phyloP scores from a whole-genome alignment of 1,140 invertebrate genomes.

The Aphidius gifuensis region DNA sequence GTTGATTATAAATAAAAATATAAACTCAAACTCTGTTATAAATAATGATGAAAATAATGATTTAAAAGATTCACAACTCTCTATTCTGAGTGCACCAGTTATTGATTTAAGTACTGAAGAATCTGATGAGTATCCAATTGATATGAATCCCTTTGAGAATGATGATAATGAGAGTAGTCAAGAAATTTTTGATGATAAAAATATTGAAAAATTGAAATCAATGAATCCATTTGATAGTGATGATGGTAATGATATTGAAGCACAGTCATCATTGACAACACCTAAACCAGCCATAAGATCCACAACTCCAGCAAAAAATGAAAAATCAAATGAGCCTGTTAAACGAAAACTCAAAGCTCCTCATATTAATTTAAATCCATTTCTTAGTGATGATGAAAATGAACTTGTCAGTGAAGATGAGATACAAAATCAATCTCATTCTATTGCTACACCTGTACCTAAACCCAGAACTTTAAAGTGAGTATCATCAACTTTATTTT shows the following conservation, averaged over 20 bases:
- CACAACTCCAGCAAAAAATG: conserved; percentile 17
- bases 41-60: not conserved
- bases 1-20: not conserved
- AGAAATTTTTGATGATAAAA: conserved; percentile 32
- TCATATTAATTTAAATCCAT: conserved; percentile 62
- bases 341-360: conserved; percentile 50
- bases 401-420: conserved; percentile 48
- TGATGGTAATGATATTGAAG: conserved; percentile 55
- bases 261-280: conserved; percentile 37
- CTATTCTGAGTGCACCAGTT: conserved; percentile 19
- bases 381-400: conserved; percentile 66
- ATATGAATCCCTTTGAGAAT: conserved; percentile 75
- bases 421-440: conserved; percentile 16
- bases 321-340: conserved; percentile 24
- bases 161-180: conserved; percentile 59
- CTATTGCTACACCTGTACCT: conserved; percentile 53
- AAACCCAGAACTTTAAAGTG: conserved; percentile 56
- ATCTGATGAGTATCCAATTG: conserved; percentile 64
- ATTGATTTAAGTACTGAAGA: conserved; percentile 26
- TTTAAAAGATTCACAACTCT: not conserved
- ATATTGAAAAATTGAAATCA: conserved; percentile 31
- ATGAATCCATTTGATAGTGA: conserved; percentile 73
- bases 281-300: conserved; percentile 23
- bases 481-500: conserved; percentile 27
- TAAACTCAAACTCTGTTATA: not conserved